Percentiles rank a stretch among this genome's conserved stretches.
Evolutionary conservation across 2,888 invertebrate genomes (phyloP).

Genomic region (Agrotis exclamationis): DNA sequence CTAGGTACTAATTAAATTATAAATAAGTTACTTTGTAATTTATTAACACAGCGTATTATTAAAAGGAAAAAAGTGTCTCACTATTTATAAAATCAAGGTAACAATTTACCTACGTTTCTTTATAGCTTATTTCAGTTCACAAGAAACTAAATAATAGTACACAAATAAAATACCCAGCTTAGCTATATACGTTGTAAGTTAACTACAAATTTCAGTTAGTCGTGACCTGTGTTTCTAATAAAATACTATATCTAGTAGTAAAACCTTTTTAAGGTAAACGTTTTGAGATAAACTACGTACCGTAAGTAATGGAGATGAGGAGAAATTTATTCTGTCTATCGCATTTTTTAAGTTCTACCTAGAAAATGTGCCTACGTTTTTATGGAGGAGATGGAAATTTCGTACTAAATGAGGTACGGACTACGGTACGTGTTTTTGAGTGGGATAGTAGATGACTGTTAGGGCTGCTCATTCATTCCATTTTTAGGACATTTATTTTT

Average conservation of each 20-base stretch:
- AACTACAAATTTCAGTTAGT: constrained; percentile 59
- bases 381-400: constrained; percentile 52
- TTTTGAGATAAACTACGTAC: constrained; percentile 61
- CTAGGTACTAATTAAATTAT: neutral
- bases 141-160: constrained; percentile 45
- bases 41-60: constrained; percentile 6
- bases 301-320: constrained; percentile 64
- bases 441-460: constrained; percentile 42
- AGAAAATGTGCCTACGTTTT: constrained; percentile 61
- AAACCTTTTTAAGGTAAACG: constrained; percentile 61
- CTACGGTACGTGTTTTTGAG: constrained; percentile 41
- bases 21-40: constrained; percentile 8
- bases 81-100: constrained; percentile 13
- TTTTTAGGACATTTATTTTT: constrained; percentile 14
- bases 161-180: constrained; percentile 54
- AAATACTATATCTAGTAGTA: constrained; percentile 52
- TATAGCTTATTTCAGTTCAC: neutral
- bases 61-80: neutral
- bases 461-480: constrained; percentile 19
- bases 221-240: constrained; percentile 58
- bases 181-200: constrained; percentile 31
- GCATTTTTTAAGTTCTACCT: constrained; percentile 54
- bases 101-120: constrained; percentile 14
- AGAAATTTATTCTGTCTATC: constrained; percentile 60
- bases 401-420: constrained; percentile 48